Conservation (phyloP, 2,888 invertebrate species). For the Mesorhabditis spiculigera region DNA sequence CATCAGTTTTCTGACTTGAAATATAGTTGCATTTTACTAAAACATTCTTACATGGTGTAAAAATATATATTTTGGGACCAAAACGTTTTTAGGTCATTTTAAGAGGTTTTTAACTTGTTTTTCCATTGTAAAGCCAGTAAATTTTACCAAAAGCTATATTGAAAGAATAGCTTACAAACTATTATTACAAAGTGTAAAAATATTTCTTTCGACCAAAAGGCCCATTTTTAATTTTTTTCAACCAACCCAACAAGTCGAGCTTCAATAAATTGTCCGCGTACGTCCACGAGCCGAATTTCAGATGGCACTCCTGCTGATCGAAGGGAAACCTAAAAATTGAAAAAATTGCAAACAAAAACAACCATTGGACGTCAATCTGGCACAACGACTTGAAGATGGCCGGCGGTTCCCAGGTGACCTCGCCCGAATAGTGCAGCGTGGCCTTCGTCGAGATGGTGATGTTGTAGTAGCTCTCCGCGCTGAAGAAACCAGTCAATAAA, state of each 20-base stretch:
- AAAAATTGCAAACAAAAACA: too few relatives aligned
- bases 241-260: constrained; percentile 2
- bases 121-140: too few relatives aligned
- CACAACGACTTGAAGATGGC: constrained; percentile 87
- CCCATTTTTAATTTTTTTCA: background rate
- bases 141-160: too few relatives aligned
- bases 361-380: constrained; percentile 61
- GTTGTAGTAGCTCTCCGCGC: constrained; percentile 80
- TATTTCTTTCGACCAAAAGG: constrained; percentile 44
- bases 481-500: constrained; percentile 45
- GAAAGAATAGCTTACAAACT: constrained; percentile 7
- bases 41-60: too few relatives aligned
- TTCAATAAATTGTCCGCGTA: constrained; percentile 41
- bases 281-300: constrained; percentile 56
- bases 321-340: constrained; percentile 36
- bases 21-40: too few relatives aligned
- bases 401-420: constrained; percentile 73
- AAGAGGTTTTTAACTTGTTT: too few relatives aligned
- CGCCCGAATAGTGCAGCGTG: constrained; percentile 75
- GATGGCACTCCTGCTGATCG: constrained; percentile 52
- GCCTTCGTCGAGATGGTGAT: constrained; percentile 93
- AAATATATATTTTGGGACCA: too few relatives aligned
- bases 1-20: too few relatives aligned
- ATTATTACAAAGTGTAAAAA: constrained; percentile 28
- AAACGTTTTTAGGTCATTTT: too few relatives aligned